Conservation (phyloP, 2,888 invertebrate species). For the Lycocerus yunnanus region DNA sequence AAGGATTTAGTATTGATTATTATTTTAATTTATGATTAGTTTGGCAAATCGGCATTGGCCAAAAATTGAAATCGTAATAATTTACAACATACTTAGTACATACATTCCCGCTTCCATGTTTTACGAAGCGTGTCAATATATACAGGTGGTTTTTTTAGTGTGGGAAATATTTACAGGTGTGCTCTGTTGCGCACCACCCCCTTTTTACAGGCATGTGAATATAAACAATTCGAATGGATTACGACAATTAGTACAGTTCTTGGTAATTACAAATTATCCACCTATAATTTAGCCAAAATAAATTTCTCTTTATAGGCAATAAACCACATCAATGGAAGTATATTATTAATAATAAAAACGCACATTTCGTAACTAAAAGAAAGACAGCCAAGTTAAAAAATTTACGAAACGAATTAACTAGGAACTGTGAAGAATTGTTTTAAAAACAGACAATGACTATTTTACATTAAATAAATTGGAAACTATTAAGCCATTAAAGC, state of each 20-base stretch:
- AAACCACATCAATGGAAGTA: not conserved
- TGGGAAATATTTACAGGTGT: conserved; percentile 44
- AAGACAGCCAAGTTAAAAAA: not conserved
- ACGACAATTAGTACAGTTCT: conserved; percentile 2
- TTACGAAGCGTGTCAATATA: conserved; percentile 38
- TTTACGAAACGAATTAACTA: conserved; percentile 24
- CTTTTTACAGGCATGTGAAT: conserved; percentile 16
- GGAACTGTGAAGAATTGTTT: not conserved
- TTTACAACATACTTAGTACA: not conserved
- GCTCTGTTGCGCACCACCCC: conserved; percentile 26
- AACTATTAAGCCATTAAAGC: conserved; percentile 6
- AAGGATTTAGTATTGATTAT: too few species aligned
- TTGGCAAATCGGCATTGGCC: not conserved
- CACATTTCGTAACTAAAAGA: not conserved
- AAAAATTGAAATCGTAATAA: not conserved
- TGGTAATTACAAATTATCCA: not conserved
- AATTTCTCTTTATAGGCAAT: not conserved
- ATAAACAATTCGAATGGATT: conserved; percentile 16
- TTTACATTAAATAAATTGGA: conserved; percentile 11
- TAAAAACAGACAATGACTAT: conserved; percentile 12
- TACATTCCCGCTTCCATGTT: conserved; percentile 19
- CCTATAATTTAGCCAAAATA: not conserved
- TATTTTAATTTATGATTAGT: too few species aligned
- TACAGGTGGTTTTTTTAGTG: conserved; percentile 42
- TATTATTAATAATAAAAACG: not conserved